Base-by-base conservation (phyloP, 2,113 vertebrate species). In the Petromus typicus region DNA sequence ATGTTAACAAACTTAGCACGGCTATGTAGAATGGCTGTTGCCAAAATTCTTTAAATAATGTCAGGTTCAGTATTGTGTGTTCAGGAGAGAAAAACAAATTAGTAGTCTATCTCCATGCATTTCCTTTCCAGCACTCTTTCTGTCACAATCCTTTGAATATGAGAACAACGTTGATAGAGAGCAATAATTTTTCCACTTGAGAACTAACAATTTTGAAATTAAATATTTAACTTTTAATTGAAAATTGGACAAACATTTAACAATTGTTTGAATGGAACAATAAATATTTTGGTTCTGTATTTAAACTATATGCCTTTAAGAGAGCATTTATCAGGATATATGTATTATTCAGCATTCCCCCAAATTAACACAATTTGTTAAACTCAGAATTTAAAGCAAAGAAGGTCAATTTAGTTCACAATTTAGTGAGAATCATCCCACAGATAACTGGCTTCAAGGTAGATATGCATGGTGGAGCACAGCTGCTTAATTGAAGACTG, bases 201-300 rank as follows among this genome's bases (percentile, higher is more conserved):
- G 37, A 88, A 18, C 7, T 78, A 51, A 86, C n/a, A 57, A 82
- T 91, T 94, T 79, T 91, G 23, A 57, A 75, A 71, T 81, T 79
- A 78, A 73, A 45, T 88, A 40, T 56, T 13, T 93, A 78, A 18
- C 30, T 16, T 64, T 85, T 89, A 27, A 56, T 34, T 76, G 13
- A 4, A 63, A 63, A 27, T 23, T 22, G 90, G 9, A 1, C 22
- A 76, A 91, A 76, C 6, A 6, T 59, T 76, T 43, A 25, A 43
- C 10, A 88, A 48, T 45, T 51, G 88, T 66, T 86, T 66, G 32
- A 84, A 43, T 4, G 59, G n/a, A 64, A 71, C 45, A 86, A 82
- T 59, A 54, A 0, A 48, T 37, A 73, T 73, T 43, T 93, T 79
- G 2, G 56, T 64, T 86, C 5, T n/a, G 4, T 91, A 14, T 54